These are phyloP conservation scores for Sarcophaga caerulescens DNA, from an alignment of 2,888 invertebrate genomes.

Conservation along the genomic window DNA sequence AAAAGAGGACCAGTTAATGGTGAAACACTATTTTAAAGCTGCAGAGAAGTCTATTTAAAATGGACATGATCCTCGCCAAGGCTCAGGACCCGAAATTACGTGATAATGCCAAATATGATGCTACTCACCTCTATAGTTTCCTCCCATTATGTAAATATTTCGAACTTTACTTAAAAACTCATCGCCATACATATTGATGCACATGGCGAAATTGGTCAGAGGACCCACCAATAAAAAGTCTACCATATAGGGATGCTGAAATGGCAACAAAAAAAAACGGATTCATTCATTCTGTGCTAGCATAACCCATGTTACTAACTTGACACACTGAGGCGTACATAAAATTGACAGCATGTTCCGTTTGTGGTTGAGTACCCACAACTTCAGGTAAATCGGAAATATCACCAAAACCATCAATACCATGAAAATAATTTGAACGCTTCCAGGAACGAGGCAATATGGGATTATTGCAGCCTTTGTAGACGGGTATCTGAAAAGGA, in stretches of 20 bases:
- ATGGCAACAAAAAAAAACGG: background rate
- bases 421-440: constrained; percentile 79
- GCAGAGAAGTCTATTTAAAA: too few species aligned
- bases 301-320: constrained; percentile 77
- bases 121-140: constrained; percentile 85
- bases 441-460: constrained; percentile 75
- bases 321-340: constrained; percentile 84
- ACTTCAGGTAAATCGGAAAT: constrained; percentile 81
- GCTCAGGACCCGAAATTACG: too few species aligned
- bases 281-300: background rate
- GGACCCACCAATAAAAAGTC: constrained; percentile 86
- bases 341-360: constrained; percentile 84
- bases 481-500: constrained; percentile 73
- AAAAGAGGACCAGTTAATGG: background rate
- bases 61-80: too few species aligned
- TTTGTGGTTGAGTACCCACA: constrained; percentile 77
- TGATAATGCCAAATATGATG: too few species aligned
- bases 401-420: constrained; percentile 87
- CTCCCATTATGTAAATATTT: constrained; percentile 89
- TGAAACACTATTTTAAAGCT: too few species aligned
- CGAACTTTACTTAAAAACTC: constrained; percentile 84
- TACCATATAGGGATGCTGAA: constrained; percentile 82
- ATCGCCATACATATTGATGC: constrained; percentile 84
- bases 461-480: constrained; percentile 71
- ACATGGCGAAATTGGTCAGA: constrained; percentile 89